These are phyloP conservation scores for Premnoplex brunnescens DNA, from an alignment of 2,797 vertebrate species.

Conservation along the genomic window DNA sequence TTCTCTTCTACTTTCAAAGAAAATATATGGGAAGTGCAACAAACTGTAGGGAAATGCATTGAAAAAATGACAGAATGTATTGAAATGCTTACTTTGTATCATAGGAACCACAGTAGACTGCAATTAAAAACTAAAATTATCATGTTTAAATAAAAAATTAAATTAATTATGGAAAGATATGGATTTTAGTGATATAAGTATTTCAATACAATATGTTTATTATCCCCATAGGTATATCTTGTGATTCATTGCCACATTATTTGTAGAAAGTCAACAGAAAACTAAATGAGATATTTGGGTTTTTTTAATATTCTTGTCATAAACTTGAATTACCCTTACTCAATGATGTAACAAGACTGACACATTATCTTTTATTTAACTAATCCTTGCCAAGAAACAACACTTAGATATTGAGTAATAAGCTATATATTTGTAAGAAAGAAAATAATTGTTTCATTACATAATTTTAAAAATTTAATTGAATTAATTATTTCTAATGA, in stretches of 20 bases:
- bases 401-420: background rate
- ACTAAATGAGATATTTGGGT: background rate
- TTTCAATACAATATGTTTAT: background rate
- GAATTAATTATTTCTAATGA: background rate
- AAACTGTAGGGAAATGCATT: background rate
- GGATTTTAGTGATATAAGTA: background rate
- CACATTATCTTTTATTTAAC: background rate
- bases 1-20: background rate
- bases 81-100: background rate
- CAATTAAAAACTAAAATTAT: background rate
- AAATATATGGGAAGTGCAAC: background rate
- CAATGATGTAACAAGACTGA: background rate
- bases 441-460: slow-evolving; percentile 11
- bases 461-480: background rate
- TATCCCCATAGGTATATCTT: background rate
- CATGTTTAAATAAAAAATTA: background rate
- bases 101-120: background rate
- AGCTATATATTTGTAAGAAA: background rate
- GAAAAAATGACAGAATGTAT: background rate
- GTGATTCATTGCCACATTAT: background rate
- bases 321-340: background rate
- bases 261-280: background rate
- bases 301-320: background rate
- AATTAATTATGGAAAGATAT: background rate
- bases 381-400: background rate